These are phyloP conservation scores for Microtus oregoni DNA, from an alignment of 2,113 vertebrate genomes.

Conservation along the genomic window DNA sequence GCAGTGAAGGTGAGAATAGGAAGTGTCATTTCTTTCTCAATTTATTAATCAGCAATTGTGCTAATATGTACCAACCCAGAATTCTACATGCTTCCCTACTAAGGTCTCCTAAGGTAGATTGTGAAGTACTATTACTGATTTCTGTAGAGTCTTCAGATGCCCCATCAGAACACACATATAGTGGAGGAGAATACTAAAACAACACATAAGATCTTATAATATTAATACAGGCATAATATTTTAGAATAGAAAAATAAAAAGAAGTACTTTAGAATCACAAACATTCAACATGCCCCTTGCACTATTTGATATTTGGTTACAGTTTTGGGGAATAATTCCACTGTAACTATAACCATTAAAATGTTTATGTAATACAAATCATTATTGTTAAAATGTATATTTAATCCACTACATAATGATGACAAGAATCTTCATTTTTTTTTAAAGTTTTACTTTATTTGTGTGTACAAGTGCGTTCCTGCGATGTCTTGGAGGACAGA, in stretches of 20 bases:
- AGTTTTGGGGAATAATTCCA: background rate
- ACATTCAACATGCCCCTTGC: background rate
- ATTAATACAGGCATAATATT: background rate
- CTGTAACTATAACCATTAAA: background rate
- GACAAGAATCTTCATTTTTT: no score
- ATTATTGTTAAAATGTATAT: no score
- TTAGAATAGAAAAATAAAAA: background rate
- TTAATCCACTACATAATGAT: no score
- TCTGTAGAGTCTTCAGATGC: accelerated
- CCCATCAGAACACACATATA: background rate
- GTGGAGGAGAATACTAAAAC: background rate
- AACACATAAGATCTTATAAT: background rate
- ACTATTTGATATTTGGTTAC: no score
- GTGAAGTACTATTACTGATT: background rate
- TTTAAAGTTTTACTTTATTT: no score
- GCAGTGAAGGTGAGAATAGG: background rate
- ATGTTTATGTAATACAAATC: no score
- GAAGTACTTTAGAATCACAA: background rate
- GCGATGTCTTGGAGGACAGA: no score
- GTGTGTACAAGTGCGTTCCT: no score
- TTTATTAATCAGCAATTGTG: background rate
- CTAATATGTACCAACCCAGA: no score
- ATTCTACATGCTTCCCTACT: background rate
- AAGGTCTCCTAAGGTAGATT: background rate
- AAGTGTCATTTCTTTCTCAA: background rate